Conservation (phyloP, 2,888 invertebrate genomes). For the Malthinus seriepunctatus region DNA sequence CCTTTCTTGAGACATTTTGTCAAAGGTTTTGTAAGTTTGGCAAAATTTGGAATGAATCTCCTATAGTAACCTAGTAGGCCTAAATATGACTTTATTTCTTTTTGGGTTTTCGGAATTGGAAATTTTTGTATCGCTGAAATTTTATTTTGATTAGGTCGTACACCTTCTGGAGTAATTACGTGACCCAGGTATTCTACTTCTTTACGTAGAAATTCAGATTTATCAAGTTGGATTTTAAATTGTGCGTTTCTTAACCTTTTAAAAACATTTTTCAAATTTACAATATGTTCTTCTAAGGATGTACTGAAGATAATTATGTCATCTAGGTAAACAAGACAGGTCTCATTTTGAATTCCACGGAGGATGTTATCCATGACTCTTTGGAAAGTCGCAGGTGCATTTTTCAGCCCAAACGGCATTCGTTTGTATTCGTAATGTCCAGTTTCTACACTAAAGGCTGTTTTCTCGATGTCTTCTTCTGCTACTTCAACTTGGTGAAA, state of each 20-base stretch:
- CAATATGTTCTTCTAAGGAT: conserved; percentile 30
- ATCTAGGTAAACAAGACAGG: conserved; percentile 35
- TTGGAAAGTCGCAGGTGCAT: conserved; percentile 40
- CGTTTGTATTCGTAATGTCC: no score
- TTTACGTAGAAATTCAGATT: no score
- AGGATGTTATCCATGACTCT: conserved; percentile 36
- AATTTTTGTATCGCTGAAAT: conserved; percentile 2
- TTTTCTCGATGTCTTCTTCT: conserved; percentile 37
- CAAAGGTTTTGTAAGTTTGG: conserved; percentile 8
- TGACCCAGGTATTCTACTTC: no score
- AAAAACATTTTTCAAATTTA: conserved; percentile 30
- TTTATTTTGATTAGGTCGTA: conserved; percentile 18
- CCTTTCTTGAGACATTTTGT: no score
- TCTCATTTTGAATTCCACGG: conserved; percentile 25
- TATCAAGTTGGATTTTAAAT: conserved; percentile 32
- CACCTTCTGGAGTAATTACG: no score
- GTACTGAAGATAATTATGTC: conserved; percentile 33
- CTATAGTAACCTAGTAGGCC: conserved; percentile 1
- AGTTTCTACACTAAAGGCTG: conserved; percentile 42
- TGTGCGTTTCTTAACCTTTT: conserved; percentile 22
- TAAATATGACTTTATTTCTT: conserved; percentile 1
- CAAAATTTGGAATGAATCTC: conserved; percentile 1
- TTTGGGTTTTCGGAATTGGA: conserved; percentile 5
- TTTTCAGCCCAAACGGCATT: no score
- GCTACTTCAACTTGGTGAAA: conserved; percentile 37